These are phyloP conservation scores for Rhagoletis zephyria DNA, from an alignment of 1,140 invertebrate species.

Conservation along the genomic window DNA sequence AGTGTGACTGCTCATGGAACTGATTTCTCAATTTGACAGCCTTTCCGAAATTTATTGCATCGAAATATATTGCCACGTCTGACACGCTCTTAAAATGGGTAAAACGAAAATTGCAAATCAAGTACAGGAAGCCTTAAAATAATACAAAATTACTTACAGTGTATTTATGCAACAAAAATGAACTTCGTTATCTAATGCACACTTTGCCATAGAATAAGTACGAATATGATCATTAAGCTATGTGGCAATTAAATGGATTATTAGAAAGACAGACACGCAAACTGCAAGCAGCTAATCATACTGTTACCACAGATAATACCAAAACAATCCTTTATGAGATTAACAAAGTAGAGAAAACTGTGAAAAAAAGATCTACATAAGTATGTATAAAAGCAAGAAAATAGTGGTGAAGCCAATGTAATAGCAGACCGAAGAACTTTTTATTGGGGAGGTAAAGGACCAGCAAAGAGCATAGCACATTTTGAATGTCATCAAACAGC, in stretches of 20 bases:
- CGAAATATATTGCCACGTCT: too few relatives aligned
- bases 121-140: too few relatives aligned
- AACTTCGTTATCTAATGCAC: too few relatives aligned
- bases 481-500: neutral
- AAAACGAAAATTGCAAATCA: too few relatives aligned
- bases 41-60: too few relatives aligned
- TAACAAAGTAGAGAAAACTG: neutral
- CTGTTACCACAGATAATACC: neutral
- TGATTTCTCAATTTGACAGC: too few relatives aligned
- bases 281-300: neutral
- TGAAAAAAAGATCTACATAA: neutral
- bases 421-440: neutral
- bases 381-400: neutral
- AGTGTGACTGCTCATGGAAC: too few relatives aligned
- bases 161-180: too few relatives aligned
- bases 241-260: slow-evolving; percentile 47
- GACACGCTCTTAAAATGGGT: too few relatives aligned
- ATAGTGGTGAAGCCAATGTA: neutral
- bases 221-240: neutral
- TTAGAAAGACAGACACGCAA: slow-evolving; percentile 25
- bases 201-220: neutral
- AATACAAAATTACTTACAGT: too few relatives aligned
- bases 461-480: neutral
- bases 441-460: neutral
- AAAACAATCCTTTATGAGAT: neutral